Base-by-base conservation (phyloP, 2,888 invertebrate species). In the Noctua janthina region DNA sequence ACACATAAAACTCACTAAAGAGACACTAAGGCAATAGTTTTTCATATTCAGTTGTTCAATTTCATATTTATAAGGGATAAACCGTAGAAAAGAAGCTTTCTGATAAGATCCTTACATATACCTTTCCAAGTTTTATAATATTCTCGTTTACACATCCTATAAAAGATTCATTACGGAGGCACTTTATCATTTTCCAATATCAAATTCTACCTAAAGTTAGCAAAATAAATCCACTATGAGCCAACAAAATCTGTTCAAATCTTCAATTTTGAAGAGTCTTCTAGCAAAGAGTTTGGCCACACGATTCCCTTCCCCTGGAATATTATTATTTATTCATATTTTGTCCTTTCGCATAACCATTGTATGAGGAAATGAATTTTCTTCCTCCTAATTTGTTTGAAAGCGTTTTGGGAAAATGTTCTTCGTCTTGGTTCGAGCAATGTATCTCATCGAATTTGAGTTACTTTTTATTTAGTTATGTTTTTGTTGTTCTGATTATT, bases 141-240 rank as follows among this genome's bases (percentile, higher is more conserved):
- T 39, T 81, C 51, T 59, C 20, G 3, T 74, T 68, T 69, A 2
- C 35, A 43, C 64, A 46, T 80, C 39, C 68, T 67, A 82, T 82
- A 83, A 89, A 82, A 84, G 75, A 80, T 79, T 74, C 67, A 66
- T 62, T 74, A 76, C 49, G 77, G 69, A 72, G 68, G 71, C 67
- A 78, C 82, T 88, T 85, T 79, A 86, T 87, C 82, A 85, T 87
- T 87, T 89, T 85, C 83, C 83, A 80, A 89, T 86, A 89, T 81
- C 72, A 86, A 87, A 88, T 75, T 72, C 54, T 85, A 68, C 72
- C 71, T 71, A 69, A 84, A 85, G 87, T 89, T 81, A 78, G 76
- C 54, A 46, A 74, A 85, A 87, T 90, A 91, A 92, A 92, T 92
- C 91, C 87, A 84, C 70, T 87, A 84, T 90, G 88, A 93, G 91